Base-by-base conservation (phyloP, 2,113 vertebrate genomes). In the Grantiella picta region DNA sequence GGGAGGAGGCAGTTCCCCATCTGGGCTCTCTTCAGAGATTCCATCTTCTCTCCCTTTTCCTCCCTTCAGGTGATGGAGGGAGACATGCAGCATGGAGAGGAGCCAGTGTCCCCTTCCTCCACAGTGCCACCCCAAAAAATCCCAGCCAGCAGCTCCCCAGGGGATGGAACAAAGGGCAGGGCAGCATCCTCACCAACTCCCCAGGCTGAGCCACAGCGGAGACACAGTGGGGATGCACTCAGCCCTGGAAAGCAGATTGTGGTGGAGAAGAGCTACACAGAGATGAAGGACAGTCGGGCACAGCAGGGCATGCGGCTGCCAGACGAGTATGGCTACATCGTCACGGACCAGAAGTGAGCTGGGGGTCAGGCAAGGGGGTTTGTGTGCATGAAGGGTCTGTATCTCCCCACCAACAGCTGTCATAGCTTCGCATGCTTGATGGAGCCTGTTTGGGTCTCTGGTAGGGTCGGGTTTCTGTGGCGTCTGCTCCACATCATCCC, bases 261-360 rank as follows among this genome's bases (percentile, higher is more conserved):
- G 2, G 50, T 95, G 83, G 71, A 94, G 72, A 97, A 97, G 86
- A 97, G 95, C 86, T 93, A 94, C 82, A 47, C 11, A 0, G 57
- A 89, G 15, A 19, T 20, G 0, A 90, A 91, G 38, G 49, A 47
- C 0, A 3, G 53, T 24, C 70, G 79, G 25, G 49, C 8, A 2
- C 94, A 85, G 64, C 59, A 12, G 72, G 68, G 69, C 25, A 94
- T 94, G 0, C 35, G 60, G 20, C 97, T 73, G 11, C 97, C 98
- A 1, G 99, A 99, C 44, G 98, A 99, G 86, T 99, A 99, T 2
- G 99, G 99, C 91, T 99, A 99, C 98, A 99, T 99, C 24, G 75
- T 99, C 94, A 99, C 99, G 2, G 98, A 99, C 95, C 98, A 98
- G 95, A 99, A 99, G 99, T 99, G 94, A 98, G 45, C 35, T 5